These are phyloP conservation scores for Numenius phaeopus DNA, from an alignment of 2,797 vertebrate species.

Conservation along the genomic window DNA sequence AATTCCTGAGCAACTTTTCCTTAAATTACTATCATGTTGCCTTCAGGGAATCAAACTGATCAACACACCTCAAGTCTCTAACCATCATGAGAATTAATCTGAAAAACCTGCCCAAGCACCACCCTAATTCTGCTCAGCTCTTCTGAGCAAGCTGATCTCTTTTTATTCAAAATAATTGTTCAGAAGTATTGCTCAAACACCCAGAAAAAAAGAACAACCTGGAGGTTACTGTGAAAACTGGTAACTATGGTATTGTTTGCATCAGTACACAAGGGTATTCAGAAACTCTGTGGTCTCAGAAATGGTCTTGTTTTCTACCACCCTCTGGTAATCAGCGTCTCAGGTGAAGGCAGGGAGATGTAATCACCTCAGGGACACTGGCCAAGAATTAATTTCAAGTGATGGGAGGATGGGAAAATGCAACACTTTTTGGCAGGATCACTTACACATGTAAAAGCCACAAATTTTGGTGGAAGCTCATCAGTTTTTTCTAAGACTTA, in stretches of 20 bases:
- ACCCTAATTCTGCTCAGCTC: background rate
- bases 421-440: accelerated
- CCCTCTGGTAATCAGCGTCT: background rate
- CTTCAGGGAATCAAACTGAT: background rate
- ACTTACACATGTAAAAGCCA: background rate
- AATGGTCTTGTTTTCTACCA: background rate
- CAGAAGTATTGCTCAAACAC: background rate
- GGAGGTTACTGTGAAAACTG: accelerated
- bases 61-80: background rate
- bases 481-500: background rate
- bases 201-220: background rate
- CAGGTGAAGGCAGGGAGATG: background rate
- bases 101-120: background rate
- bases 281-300: background rate
- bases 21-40: background rate
- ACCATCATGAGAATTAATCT: background rate
- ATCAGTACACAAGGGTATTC: background rate
- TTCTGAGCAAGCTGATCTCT: background rate
- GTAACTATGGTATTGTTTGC: background rate
- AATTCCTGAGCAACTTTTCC: background rate
- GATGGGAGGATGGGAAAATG: background rate
- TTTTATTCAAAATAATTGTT: background rate
- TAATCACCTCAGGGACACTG: background rate
- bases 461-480: background rate
- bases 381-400: background rate